Conservation (phyloP, 2,113 vertebrate species). For the Orthonyx spaldingii region DNA sequence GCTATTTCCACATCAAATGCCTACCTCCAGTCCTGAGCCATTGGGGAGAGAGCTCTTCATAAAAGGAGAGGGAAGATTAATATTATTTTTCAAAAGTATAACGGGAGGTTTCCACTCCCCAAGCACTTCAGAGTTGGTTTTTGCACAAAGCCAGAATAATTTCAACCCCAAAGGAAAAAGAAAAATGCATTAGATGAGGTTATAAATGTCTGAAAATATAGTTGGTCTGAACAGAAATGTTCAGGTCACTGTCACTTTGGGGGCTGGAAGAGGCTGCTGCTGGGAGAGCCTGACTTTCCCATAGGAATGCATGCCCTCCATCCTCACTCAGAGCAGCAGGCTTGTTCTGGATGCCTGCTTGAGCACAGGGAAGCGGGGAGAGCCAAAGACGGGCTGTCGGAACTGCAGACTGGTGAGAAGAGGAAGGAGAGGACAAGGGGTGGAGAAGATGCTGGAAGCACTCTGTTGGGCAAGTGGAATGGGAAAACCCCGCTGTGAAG, state of each 20-base stretch:
- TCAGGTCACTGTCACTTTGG: not conserved
- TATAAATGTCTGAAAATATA: not conserved
- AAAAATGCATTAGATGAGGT: not conserved
- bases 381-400: not conserved
- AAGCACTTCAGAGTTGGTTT: constrained; percentile 22
- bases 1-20: constrained; percentile 49
- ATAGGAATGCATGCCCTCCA: not conserved
- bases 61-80: constrained; percentile 44
- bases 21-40: constrained; percentile 28
- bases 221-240: not conserved
- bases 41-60: not conserved
- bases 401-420: not conserved
- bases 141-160: constrained; percentile 36
- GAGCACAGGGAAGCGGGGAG: accelerated
- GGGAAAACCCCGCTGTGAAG: not conserved
- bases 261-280: not conserved
- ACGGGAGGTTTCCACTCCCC: constrained; percentile 36
- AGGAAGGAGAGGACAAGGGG: not conserved
- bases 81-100: constrained; percentile 53
- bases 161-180: constrained; percentile 33
- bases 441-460: not conserved
- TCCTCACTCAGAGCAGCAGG: not conserved
- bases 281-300: not conserved
- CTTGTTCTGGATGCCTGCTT: not conserved
- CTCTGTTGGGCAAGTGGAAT: not conserved